Conservation (phyloP, 2,888 invertebrate species). For the Parnassius apollo region DNA sequence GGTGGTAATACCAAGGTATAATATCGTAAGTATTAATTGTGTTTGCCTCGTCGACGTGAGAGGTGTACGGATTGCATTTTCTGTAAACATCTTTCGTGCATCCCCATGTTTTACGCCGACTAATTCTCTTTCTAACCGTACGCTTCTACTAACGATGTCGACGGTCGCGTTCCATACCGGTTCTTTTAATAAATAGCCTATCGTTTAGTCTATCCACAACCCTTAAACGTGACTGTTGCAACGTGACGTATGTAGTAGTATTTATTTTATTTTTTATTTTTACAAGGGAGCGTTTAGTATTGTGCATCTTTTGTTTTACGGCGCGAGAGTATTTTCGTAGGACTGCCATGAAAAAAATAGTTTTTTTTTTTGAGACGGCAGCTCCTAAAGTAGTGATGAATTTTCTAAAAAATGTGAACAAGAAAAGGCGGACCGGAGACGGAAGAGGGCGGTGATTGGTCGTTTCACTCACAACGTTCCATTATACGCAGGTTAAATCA, state of each 20-base stretch:
- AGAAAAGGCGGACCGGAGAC: conserved; percentile 61
- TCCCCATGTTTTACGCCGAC: conserved; percentile 65
- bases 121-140: conserved; percentile 65
- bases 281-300: conserved; percentile 73
- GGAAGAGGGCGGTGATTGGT: conserved; percentile 73
- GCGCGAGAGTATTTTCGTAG: conserved; percentile 50
- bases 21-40: conserved; percentile 48
- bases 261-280: conserved; percentile 38
- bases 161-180: conserved; percentile 56
- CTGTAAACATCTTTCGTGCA: conserved; percentile 66
- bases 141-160: conserved; percentile 75
- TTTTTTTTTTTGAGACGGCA: conserved; percentile 40
- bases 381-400: conserved; percentile 35
- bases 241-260: conserved; percentile 59
- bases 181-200: conserved; percentile 37
- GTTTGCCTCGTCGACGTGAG: conserved; percentile 44
- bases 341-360: conserved; percentile 43
- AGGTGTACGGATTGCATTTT: conserved; percentile 58
- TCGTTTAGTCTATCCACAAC: conserved; percentile 79
- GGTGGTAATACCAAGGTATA: conserved; percentile 39
- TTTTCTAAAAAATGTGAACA: conserved; percentile 34
- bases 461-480: conserved; percentile 74
- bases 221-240: conserved; percentile 64
- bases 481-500: conserved; percentile 80
- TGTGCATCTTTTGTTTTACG: conserved; percentile 74